Evolutionary conservation across 2,113 vertebrate species (phyloP).

Genomic region (Ctenodactylus gundi): DNA sequence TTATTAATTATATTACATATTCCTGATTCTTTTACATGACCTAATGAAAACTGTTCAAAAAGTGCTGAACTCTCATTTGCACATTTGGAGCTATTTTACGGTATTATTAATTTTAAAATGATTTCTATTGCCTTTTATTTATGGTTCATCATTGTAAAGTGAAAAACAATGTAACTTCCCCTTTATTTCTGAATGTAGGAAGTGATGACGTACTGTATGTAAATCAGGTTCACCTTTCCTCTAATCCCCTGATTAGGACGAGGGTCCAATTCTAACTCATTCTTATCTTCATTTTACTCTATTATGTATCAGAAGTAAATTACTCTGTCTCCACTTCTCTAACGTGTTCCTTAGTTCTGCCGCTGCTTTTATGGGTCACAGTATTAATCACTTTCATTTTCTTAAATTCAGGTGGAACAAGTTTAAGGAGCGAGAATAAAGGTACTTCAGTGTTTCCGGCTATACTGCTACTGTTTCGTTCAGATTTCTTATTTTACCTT

Average conservation of each 20-base stretch:
- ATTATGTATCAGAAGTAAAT: not conserved
- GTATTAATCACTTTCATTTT: not conserved
- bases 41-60: not conserved
- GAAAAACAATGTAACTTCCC: not conserved
- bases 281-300: not conserved
- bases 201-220: too few relatives aligned
- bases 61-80: not conserved
- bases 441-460: not conserved
- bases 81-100: not conserved
- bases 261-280: not conserved
- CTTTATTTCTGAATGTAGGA: not conserved
- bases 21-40: not conserved
- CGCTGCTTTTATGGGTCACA: not conserved
- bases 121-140: not conserved
- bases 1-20: not conserved
- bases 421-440: not conserved
- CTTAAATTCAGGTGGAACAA: not conserved
- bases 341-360: not conserved
- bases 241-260: not conserved
- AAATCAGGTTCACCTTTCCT: too few relatives aligned
- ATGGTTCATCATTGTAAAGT: not conserved
- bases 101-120: not conserved
- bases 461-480: not conserved
- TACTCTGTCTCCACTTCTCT: not conserved
- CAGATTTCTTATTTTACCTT: not conserved